Base-by-base conservation (phyloP, 2,888 invertebrate genomes). In the Callyntrura guangdongensis region DNA sequence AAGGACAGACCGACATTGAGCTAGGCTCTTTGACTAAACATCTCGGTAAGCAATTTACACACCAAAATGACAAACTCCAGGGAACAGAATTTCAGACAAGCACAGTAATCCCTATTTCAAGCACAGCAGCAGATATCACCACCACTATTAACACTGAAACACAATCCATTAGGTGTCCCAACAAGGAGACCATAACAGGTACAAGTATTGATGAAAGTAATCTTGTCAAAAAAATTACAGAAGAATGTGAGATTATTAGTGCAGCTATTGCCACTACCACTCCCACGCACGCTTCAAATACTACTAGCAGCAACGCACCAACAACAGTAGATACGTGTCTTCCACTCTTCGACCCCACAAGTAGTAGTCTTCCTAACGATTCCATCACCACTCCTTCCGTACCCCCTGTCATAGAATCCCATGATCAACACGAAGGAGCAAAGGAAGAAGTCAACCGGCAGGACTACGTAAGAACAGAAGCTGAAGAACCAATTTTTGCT, bases 221-320 rank as follows among this genome's bases (percentile, higher is more conserved):
- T 89, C 53, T 47, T 81, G 14, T 90, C 82, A 22, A 14, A 56
- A 56, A 36, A 79, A 82, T 90, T 90, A 69, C 90, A 90, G 90
- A 90, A 61, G 86, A 81, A 67, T 49, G 27, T 81, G 90, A 81
- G 79, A 72, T 17, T 64, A 79, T 9, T 89, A 85, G 77, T 56
- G 20, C 72, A 53, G 45, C 69, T 67, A 47, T 49, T 89, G 56
- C 87, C 81, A 61, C 74, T 79, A 74, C 77, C 56, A 81, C n/a
- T 77, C 20, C 49, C 72, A 61, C 20, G 59, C 36, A 83, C 25
- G 83, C 83, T 64, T 74, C 12, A 27, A 53, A 17, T 56, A 69
- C 69, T 69, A 3, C 74, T n/a, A 87, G 49, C 14, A n/a, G 27
- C 53, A 56, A 14, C 56, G 45, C 64, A 59, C 45, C 74, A 59